Percentiles rank a stretch among this genome's conserved stretches.
phyloP scores from a whole-genome alignment of 1,140 invertebrate genomes.

The Microplitis demolitor region DNA sequence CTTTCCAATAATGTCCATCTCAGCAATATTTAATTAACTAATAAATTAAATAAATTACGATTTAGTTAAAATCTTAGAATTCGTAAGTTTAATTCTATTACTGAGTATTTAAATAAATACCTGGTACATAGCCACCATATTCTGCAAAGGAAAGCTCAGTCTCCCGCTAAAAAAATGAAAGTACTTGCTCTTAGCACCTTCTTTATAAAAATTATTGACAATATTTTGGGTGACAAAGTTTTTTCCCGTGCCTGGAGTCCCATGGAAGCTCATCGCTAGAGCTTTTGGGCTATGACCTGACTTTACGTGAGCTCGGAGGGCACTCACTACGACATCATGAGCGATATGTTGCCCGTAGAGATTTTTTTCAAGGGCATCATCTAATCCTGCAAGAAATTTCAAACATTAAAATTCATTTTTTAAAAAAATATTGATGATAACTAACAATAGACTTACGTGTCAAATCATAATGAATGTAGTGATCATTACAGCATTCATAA shows the following conservation, averaged over 20 bases:
- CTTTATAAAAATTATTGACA: slow-evolving; percentile 73
- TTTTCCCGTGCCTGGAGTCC: slow-evolving; percentile 83
- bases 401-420: not conserved
- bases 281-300: slow-evolving; percentile 66
- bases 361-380: slow-evolving; percentile 36
- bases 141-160: slow-evolving; percentile 73
- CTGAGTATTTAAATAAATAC: slow-evolving; percentile 43
- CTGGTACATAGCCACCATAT: slow-evolving; percentile 59
- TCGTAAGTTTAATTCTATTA: slow-evolving; percentile 2
- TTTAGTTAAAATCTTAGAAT: not conserved
- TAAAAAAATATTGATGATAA: no score
- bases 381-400: not conserved
- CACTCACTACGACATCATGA: slow-evolving; percentile 60
- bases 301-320: slow-evolving; percentile 63
- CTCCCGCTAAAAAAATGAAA: slow-evolving; percentile 83
- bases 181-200: slow-evolving; percentile 77
- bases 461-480: slow-evolving; percentile 52
- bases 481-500: slow-evolving; percentile 58
- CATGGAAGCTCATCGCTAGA: slow-evolving; percentile 78
- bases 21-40: no score
- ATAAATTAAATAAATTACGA: no score
- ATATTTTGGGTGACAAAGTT: slow-evolving; percentile 86
- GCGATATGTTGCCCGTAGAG: slow-evolving; percentile 75
- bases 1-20: no score
- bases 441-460: slow-evolving; percentile 7